phyloP scores from a whole-genome alignment of 2,797 vertebrate genomes.

The Silurus lanzhouensis region DNA sequence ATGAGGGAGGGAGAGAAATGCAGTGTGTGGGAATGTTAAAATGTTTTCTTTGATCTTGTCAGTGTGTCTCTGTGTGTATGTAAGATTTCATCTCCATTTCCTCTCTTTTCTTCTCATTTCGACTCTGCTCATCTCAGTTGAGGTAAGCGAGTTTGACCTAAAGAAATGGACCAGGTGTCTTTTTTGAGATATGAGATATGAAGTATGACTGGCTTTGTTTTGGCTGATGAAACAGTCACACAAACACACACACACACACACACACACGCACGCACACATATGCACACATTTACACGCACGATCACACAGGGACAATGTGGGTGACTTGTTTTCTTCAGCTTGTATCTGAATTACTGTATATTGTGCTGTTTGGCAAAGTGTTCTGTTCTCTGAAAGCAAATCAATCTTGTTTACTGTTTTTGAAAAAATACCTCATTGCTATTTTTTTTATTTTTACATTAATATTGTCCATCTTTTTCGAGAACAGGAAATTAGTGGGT shows the following conservation, averaged over 20 bases:
- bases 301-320: slow-evolving; percentile 23
- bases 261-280: not conserved
- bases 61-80: slow-evolving; percentile 34
- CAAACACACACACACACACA: not conserved
- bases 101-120: slow-evolving; percentile 24
- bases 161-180: slow-evolving; percentile 38
- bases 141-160: slow-evolving; percentile 23
- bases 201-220: slow-evolving; percentile 28
- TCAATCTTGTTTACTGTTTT: not conserved
- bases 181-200: slow-evolving; percentile 43
- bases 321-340: not conserved
- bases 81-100: slow-evolving; percentile 52
- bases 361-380: not conserved
- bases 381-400: not conserved
- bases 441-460: not conserved
- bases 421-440: not conserved
- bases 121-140: slow-evolving; percentile 23
- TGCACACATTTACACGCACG: not conserved
- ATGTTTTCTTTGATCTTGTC: slow-evolving; percentile 19
- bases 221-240: slow-evolving; percentile 8
- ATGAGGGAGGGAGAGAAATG: not conserved
- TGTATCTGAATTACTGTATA: not conserved
- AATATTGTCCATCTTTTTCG: not conserved
- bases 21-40: slow-evolving; percentile 37
- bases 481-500: not conserved